Percentiles rank a stretch among this genome's conserved stretches.
phyloP scores from a whole-genome alignment of 2,113 vertebrate genomes.

The Mellivora capensis region DNA sequence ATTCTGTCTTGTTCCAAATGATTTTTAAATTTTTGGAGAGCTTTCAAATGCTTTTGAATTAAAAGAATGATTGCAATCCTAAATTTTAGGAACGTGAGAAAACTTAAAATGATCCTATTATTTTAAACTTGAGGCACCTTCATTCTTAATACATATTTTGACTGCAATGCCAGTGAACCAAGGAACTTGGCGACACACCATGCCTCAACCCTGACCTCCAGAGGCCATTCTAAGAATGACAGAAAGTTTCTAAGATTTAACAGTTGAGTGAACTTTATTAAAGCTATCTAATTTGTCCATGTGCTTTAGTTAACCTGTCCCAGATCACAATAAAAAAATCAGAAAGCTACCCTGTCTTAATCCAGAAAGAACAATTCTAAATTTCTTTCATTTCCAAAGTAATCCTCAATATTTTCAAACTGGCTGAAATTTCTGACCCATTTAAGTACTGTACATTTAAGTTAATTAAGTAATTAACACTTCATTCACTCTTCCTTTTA shows the following conservation, averaged over 20 bases:
- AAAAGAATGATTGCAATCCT: conserved; percentile 60
- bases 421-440: background rate
- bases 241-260: background rate
- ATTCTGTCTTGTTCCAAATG: conserved; percentile 56
- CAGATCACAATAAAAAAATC: background rate
- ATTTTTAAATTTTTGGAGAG: conserved; percentile 47
- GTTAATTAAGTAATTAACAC: too few species aligned
- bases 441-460: background rate
- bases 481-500: background rate
- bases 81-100: conserved; percentile 48
- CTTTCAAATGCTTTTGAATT: conserved; percentile 52
- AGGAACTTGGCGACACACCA: background rate
- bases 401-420: background rate
- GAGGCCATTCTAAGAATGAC: conserved; percentile 36
- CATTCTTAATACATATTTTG: conserved; percentile 29
- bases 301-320: background rate
- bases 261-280: background rate
- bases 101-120: conserved; percentile 65
- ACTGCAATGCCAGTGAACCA: background rate
- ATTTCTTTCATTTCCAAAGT: background rate
- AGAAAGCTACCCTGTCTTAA: background rate
- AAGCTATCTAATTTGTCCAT: background rate
- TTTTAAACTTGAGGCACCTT: conserved; percentile 60
- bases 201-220: conserved; percentile 60
- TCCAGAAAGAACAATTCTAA: background rate